Evolutionary conservation across 2,888 invertebrate genomes (phyloP), one percentile per base, ranked within the genome.

Genomic region (Rhagonycha fulva): DNA sequence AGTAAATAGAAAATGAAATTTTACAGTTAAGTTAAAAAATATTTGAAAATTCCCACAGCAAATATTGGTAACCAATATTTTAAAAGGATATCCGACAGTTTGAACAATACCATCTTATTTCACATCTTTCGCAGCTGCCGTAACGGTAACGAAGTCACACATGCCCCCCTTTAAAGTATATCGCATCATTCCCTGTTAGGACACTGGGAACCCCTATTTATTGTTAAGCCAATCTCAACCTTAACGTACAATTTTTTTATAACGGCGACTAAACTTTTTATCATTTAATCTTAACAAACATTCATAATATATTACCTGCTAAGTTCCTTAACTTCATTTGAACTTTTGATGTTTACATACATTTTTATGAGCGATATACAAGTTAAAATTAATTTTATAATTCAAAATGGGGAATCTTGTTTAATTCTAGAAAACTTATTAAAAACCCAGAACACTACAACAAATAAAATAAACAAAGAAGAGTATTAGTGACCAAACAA

Each of bases 131-230:
- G 77, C 79, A 79, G 79, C 79, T 79, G 79, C 75, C 67, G 77
- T 79, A 79, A 79, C 79, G 79, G 79, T 78, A 77, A 77, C 69
- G 14, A 61, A 71, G 73, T 73, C 63, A 73, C 47, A 26, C 28
- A 68, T 76, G 62, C 72, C 72, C 72, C 75, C 61, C 63, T 23
- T 28, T 69, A 47, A 47, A 47, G 47, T 47, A 30, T 68, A 62
- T 68, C 68, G 62, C 63, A 71, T 75, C 47, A n/a, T 47, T 47
- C 47, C 47, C 47, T n/a, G 47, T n/a, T n/a, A 47, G 47, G 47
- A 47, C 47, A 47, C n/a, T n/a, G 47, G 47, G 47, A 70, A 71
- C 72, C 71, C 71, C 28, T n/a, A 68, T 71, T 71, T 47, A 5
- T 32, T 12, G 24, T 28, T 26, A 62, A 62, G 28, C 70, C 12